Percentiles rank a stretch among this genome's conserved stretches.
phyloP scores from a whole-genome alignment of 2,113 vertebrate species.

The Calyptommatus sinebrachiatus region DNA sequence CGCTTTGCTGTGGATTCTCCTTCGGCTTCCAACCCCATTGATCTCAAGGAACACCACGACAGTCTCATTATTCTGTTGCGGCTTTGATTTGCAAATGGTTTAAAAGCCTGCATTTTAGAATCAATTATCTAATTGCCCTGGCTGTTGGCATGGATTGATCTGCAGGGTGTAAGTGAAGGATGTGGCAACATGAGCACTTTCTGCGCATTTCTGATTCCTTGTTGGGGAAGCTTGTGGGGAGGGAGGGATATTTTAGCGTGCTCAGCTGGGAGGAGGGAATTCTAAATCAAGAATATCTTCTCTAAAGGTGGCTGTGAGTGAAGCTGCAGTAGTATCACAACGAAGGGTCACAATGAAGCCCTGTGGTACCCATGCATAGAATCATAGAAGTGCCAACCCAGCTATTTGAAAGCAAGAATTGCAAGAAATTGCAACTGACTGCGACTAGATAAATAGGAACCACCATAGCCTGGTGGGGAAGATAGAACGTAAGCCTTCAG shows the following conservation, averaged over 20 bases:
- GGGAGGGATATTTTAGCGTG: neutral
- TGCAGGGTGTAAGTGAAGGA: conserved; percentile 2
- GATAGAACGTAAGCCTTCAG: no score
- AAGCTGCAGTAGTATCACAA: neutral
- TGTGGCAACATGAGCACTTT: neutral
- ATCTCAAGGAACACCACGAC: conserved; percentile 15
- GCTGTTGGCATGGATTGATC: conserved; percentile 22
- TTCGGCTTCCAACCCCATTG: neutral
- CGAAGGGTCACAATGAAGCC: no score
- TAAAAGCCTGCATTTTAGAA: conserved; percentile 27
- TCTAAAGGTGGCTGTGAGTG: neutral
- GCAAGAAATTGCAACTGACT: no score
- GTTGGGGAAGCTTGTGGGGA: neutral
- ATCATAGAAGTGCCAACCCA: no score
- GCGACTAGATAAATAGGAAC: no score
- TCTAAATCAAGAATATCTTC: neutral
- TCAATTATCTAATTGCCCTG: conserved; percentile 27
- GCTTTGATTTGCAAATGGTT: conserved; percentile 27
- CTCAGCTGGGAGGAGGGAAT: neutral
- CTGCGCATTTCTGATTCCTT: neutral
- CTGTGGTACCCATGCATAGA: no score
- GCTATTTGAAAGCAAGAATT: no score
- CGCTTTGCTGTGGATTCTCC: neutral
- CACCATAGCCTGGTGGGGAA: no score
- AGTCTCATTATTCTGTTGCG: conserved; percentile 10